phyloP scores from a whole-genome alignment of 2,113 vertebrate genomes.

The Alethe diademata region DNA sequence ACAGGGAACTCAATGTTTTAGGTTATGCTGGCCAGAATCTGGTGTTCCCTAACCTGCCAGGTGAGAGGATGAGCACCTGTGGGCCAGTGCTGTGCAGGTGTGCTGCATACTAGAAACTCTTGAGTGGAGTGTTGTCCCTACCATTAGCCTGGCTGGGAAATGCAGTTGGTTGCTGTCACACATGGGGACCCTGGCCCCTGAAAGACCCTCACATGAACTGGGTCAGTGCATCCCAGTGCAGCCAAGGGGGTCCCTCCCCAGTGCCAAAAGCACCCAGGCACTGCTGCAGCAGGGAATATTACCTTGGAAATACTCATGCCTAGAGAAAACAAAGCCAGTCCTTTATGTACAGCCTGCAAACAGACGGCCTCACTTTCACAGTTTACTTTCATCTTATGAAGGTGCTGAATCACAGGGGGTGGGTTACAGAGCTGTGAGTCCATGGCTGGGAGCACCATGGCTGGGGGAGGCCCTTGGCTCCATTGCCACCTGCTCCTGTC shows the following conservation, averaged over 20 bases:
- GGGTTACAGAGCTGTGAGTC: background rate
- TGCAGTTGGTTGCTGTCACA: background rate
- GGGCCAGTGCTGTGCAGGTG: fast-evolving
- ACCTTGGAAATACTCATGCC: background rate
- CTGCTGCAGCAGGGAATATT: background rate
- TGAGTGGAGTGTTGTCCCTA: background rate
- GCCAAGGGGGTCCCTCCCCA: background rate
- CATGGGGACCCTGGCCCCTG: background rate
- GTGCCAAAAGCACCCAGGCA: background rate
- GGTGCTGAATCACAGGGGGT: background rate
- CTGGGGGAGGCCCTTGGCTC: background rate
- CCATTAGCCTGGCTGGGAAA: background rate
- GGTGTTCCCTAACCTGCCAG: background rate
- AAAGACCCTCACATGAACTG: fast-evolving
- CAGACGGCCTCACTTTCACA: background rate
- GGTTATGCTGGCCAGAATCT: background rate
- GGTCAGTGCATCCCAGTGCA: fast-evolving
- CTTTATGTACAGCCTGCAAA: background rate
- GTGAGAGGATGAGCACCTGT: background rate
- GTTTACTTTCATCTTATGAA: background rate
- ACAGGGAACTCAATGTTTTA: background rate
- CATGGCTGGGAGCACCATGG: background rate
- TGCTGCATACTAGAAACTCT: background rate
- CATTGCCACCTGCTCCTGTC: background rate
- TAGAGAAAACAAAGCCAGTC: background rate